Percentiles rank a stretch among this genome's conserved stretches.
Evolutionary conservation across 2,888 invertebrate species (phyloP).

Genomic region (Watsonalla binaria): DNA sequence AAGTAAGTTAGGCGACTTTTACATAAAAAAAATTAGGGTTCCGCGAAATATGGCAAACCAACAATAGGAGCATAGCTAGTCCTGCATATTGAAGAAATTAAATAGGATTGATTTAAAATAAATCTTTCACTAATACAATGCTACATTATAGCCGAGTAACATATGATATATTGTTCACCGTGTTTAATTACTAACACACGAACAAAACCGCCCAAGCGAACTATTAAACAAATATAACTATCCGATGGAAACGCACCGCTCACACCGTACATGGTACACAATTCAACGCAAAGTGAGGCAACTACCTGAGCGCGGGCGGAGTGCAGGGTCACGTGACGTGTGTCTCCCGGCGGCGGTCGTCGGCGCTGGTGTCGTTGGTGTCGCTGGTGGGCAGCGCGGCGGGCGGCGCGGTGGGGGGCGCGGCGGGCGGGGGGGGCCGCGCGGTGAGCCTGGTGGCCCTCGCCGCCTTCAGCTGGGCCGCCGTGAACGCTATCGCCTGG

Average conservation of each 20-base stretch:
- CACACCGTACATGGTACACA: too few species aligned
- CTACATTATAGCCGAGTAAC: background rate
- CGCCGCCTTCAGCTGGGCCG: slow-evolving; percentile 54
- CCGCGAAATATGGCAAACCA: too few species aligned
- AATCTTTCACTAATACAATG: slow-evolving; percentile 1
- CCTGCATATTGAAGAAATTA: too few species aligned
- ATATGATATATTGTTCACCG: too few species aligned
- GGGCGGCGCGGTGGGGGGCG: slow-evolving; percentile 8
- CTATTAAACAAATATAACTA: too few species aligned
- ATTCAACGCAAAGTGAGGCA: background rate
- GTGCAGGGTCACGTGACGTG: slow-evolving; percentile 67
- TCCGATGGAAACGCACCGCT: too few species aligned
- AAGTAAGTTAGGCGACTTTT: too few species aligned
- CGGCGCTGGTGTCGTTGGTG: slow-evolving; percentile 3
- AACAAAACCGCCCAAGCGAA: too few species aligned
- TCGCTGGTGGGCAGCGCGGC: slow-evolving; percentile 4
- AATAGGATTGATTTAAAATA: too few species aligned
- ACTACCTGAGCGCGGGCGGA: slow-evolving; percentile 5
- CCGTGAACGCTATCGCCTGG: slow-evolving; percentile 56
- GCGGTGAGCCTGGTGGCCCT: slow-evolving; percentile 46
- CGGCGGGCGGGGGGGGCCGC: slow-evolving; percentile 24
- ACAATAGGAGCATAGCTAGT: too few species aligned
- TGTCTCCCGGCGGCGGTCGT: slow-evolving; percentile 26
- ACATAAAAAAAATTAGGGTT: too few species aligned
- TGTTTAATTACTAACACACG: too few species aligned